phyloP scores from a whole-genome alignment of 2,797 vertebrate species.

The Bufotes viridis region DNA sequence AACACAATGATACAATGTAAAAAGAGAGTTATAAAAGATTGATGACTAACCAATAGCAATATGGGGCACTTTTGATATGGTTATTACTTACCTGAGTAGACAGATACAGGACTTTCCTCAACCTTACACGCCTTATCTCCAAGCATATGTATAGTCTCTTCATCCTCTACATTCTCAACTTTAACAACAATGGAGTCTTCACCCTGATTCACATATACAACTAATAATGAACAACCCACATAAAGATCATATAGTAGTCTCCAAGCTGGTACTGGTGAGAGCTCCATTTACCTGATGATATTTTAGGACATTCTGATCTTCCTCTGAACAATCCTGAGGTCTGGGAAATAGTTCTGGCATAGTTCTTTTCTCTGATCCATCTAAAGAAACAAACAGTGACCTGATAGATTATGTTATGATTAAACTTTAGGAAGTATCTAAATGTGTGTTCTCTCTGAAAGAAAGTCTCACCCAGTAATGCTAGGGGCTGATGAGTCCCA shows the following conservation, averaged over 20 bases:
- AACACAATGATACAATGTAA: background rate
- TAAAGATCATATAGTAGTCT: background rate
- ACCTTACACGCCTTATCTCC: background rate
- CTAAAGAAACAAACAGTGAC: slow-evolving; percentile 1
- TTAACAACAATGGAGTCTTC: background rate
- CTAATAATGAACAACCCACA: background rate
- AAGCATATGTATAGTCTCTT: background rate
- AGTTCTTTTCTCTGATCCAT: background rate
- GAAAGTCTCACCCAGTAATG: background rate
- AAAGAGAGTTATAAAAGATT: background rate
- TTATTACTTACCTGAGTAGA: background rate
- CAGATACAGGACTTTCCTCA: background rate
- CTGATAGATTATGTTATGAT: background rate
- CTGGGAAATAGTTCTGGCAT: background rate
- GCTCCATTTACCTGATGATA: background rate
- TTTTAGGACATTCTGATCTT: background rate
- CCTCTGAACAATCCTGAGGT: background rate
- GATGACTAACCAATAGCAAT: background rate
- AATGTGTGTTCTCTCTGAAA: no score
- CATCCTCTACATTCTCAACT: slow-evolving; percentile 1
- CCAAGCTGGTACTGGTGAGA: background rate
- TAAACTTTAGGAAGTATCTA: background rate
- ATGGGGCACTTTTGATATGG: background rate
- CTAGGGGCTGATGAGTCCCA: background rate
- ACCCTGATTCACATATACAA: background rate